A percentile compares a stretch with the other conserved stretches of the same genome.
Evolutionary conservation across 2,888 invertebrate genomes (phyloP).

Genomic region (Marronus borbonicus): DNA sequence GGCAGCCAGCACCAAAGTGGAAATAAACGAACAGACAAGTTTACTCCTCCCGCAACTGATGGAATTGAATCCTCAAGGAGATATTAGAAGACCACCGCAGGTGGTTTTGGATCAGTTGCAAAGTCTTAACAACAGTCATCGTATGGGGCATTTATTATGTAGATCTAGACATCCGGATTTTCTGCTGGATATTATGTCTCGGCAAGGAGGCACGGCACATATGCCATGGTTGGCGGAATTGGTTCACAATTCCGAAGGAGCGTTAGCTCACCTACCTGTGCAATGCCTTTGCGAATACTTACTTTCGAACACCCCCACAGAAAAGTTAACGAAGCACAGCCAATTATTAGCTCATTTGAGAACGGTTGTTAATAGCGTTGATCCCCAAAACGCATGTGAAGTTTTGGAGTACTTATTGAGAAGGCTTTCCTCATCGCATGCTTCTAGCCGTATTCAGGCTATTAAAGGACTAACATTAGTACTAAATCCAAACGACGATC

Average conservation of each 20-base stretch:
- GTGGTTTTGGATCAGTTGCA: slow-evolving; percentile 85
- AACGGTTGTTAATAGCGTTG: slow-evolving; percentile 72
- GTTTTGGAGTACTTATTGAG: slow-evolving; percentile 90
- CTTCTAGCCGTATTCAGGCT: slow-evolving; percentile 84
- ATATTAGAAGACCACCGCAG: slow-evolving; percentile 86
- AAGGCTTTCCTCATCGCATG: slow-evolving; percentile 86
- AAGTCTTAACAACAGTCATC: slow-evolving; percentile 82
- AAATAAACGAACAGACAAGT: slow-evolving; percentile 92
- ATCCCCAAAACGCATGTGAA: slow-evolving; percentile 79
- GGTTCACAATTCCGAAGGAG: slow-evolving; percentile 92
- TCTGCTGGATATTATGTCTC: slow-evolving; percentile 91
- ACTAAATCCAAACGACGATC: slow-evolving; percentile 68
- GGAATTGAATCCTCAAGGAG: slow-evolving; percentile 88
- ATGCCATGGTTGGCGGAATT: slow-evolving; percentile 98
- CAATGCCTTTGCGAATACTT: slow-evolving; percentile 98
- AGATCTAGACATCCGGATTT: slow-evolving; percentile 92
- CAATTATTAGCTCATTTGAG: slow-evolving; percentile 78
- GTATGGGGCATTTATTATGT: slow-evolving; percentile 91
- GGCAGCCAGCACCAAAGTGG: slow-evolving; percentile 88
- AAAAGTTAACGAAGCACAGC: slow-evolving; percentile 81
- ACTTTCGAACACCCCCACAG: slow-evolving; percentile 78
- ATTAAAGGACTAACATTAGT: slow-evolving; percentile 72
- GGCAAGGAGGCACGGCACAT: slow-evolving; percentile 83
- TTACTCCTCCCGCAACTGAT: slow-evolving; percentile 89
- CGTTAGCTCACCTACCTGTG: slow-evolving; percentile 91